These are phyloP conservation scores for Strix uralensis DNA, from an alignment of 2,113 vertebrate genomes.

Conservation along the genomic window DNA sequence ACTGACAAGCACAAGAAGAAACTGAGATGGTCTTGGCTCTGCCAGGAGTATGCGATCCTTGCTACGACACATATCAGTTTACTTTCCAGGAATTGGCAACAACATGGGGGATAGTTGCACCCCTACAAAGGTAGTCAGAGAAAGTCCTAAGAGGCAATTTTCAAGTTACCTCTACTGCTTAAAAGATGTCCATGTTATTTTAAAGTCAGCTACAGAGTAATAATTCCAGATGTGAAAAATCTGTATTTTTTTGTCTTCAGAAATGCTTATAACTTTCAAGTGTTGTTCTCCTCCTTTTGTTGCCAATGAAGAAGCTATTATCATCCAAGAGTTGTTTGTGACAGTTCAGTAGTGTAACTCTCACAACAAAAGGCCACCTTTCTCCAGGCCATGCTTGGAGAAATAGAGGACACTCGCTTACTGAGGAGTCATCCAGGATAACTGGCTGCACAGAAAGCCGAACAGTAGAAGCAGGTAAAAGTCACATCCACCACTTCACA, in stretches of 20 bases:
- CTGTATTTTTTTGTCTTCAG: background rate
- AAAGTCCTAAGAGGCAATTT: background rate
- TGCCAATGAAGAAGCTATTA: background rate
- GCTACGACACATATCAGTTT: accelerated
- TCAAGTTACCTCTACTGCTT: background rate
- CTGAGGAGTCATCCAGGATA: background rate
- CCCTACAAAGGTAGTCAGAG: background rate
- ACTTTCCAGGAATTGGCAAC: background rate
- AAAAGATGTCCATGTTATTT: background rate
- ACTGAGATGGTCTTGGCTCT: background rate
- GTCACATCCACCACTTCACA: background rate
- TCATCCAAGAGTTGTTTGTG: background rate
- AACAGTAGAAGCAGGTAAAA: background rate
- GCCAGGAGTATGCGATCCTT: background rate
- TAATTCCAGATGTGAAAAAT: background rate
- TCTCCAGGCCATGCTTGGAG: background rate
- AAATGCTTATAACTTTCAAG: background rate
- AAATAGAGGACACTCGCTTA: accelerated
- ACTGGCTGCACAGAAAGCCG: background rate
- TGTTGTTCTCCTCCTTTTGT: background rate
- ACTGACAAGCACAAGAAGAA: background rate
- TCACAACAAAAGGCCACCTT: background rate
- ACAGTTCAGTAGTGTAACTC: background rate
- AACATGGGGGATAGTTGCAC: background rate
- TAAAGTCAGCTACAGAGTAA: background rate